These are phyloP conservation scores for Telmatherina bonti DNA, from an alignment of 2,797 vertebrate genomes.

Conservation along the genomic window DNA sequence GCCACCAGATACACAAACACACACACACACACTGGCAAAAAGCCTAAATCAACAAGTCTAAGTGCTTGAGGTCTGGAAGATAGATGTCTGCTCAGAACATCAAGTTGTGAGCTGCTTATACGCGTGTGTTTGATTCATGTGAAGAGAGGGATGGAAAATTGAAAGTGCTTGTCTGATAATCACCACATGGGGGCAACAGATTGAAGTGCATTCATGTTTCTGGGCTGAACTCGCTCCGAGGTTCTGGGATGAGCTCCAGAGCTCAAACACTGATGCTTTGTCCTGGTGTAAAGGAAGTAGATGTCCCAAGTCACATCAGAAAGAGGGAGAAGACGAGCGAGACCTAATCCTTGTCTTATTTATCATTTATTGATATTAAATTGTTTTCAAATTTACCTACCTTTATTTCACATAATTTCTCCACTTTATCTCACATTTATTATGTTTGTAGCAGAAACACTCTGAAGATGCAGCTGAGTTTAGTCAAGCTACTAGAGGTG, in stretches of 20 bases:
- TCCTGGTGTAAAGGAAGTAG: constrained; percentile 33
- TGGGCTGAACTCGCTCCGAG: constrained; percentile 23
- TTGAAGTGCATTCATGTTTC: constrained; percentile 57
- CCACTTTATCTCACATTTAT: neutral
- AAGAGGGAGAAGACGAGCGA: constrained; percentile 15
- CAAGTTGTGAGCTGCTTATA: constrained; percentile 29
- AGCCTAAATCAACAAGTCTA: constrained; percentile 36
- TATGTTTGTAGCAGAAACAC: neutral
- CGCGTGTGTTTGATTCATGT: constrained; percentile 14
- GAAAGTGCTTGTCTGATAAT: constrained; percentile 36
- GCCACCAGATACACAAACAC: constrained; percentile 15
- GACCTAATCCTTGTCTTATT: constrained; percentile 15
- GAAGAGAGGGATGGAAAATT: constrained; percentile 18
- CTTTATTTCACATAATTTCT: neutral
- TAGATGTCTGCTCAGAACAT: constrained; percentile 42
- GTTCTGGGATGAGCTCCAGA: constrained; percentile 53
- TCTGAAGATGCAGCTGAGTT: no score
- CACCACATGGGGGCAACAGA: constrained; percentile 78
- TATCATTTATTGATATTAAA: no score
- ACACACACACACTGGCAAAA: constrained; percentile 37
- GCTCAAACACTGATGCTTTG: constrained; percentile 64
- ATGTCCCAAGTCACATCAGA: constrained; percentile 46
- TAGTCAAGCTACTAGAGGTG: no score
- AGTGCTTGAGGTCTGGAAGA: constrained; percentile 33
- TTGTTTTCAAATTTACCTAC: constrained; percentile 4